Base-by-base conservation (phyloP, 1,140 invertebrate genomes). In the Hyles vespertilio region DNA sequence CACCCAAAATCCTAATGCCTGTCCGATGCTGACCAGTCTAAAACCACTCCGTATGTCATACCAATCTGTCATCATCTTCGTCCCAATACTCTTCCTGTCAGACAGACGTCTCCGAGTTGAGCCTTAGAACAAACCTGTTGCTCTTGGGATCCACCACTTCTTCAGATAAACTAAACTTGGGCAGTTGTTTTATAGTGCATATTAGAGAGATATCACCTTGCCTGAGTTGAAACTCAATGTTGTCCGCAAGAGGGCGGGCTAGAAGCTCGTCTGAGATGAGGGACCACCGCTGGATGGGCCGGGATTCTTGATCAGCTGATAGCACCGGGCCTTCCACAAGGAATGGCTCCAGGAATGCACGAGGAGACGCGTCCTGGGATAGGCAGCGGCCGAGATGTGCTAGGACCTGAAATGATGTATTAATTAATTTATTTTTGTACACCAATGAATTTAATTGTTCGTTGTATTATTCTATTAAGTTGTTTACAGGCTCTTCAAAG, bases 21-120 rank as follows among this genome's bases (percentile, higher is more conserved):
- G 36, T 5, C 36, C 8, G 0, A 5, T 40, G 36, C 36, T 40
- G 36, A 40, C 36, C 36, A 40, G 3, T 5, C 36, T 40, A 66
- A 59, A 56, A 62, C 56, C 60, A 74, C 32, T 77, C 73, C 70
- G 71, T 69, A 70, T 75, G 78, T 88, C 85, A 86, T 78, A 86
- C 84, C 32, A 86, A 66, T 52, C 83, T 71, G 22, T 78, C 69
- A 5, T 71, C 76, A 34, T 85, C 83, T 6, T 72, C 53, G 55
- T 53, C 56, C 9, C 61, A 56, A 43, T 63, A 77, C 56, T 79
- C 82, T 59, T 83, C 80, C 57, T 91, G 91, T 94, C 94, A 99
- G 80, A 99, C 98, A 47, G 97, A 98, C 6, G 98, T 99, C 87
- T 99, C 98, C 0, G 97, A 98, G 84, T 98, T 99, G 1, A 99